Base-by-base conservation (phyloP, 2,113 vertebrate species). In the Fukomys damarensis region DNA sequence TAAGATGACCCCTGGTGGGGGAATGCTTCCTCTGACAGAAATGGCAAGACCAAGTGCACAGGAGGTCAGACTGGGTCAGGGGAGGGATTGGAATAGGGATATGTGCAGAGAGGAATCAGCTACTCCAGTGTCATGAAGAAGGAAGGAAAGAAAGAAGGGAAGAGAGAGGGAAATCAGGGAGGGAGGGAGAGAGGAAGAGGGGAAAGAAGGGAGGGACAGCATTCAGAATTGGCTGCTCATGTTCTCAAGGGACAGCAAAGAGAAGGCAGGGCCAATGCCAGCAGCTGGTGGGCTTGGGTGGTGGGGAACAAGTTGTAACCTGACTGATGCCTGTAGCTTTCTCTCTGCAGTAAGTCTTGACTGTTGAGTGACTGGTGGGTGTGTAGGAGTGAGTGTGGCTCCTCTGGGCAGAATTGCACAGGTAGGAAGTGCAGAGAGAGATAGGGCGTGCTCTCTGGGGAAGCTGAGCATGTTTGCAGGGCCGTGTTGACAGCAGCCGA, bases 101-200 rank as follows among this genome's bases (percentile, higher is more conserved):
- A 0, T 19, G 19, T 22, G 12, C n/a, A 68, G 28, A 22, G n/a
- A 90, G 52, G 58, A 91, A 76, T 28, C 26, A 52, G 61, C 72
- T 24, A 0, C 2, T 26, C 41, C 28, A 43, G 13, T 19, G 32
- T 52, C 22, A 8, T 24, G 22, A 20, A 79, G 5, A 56, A 86
- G 38, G 6, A 26, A 82, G 35, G 32, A 8, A 26, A 10, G 49
- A 6, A 17, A 58, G 28, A 11, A 14, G 43, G 26, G 46, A 63
- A 13, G 12, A 16, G 68, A 12, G 13, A 2, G 14, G 6, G 38
- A 5, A 12, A 8, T 0, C 0, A 9, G 5, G 20, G 11, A 3
- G 3, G 7, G 2, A 26, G 1, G 8, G 28, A 28, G 11, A 0
- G 0, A 16, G 13, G n/a, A 24, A 3, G 2, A 8, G 3, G 26